Percentiles rank a stretch among this genome's conserved stretches.
Evolutionary conservation across 2,888 invertebrate genomes (phyloP).

Genomic region (Amphipoea oculea): DNA sequence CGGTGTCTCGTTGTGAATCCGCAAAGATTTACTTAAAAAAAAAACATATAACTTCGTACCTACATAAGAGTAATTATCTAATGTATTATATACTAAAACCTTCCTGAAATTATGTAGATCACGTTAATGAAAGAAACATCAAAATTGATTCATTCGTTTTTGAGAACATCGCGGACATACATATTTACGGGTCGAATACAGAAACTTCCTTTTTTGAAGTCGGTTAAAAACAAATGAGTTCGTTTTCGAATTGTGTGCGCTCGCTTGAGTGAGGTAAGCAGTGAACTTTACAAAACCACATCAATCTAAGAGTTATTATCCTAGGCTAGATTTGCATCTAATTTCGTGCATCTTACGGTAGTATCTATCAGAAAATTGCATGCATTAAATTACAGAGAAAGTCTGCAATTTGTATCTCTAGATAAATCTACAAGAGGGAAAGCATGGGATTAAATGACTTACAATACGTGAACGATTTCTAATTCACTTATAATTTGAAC

Average conservation of each 20-base stretch:
- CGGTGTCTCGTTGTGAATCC: neutral
- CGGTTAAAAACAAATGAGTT: conserved; percentile 3
- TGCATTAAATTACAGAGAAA: conserved; percentile 24
- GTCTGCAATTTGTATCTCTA: neutral
- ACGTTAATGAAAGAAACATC: too few relatives aligned
- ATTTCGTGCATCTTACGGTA: neutral
- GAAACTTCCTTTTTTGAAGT: too few relatives aligned
- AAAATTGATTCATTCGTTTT: too few relatives aligned
- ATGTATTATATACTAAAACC: too few relatives aligned
- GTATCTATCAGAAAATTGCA: conserved; percentile 1
- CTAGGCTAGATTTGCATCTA: neutral
- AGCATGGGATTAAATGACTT: neutral
- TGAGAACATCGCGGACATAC: too few relatives aligned
- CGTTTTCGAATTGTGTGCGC: neutral
- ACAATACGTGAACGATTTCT: neutral
- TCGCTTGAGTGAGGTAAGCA: neutral
- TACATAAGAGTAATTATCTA: too few relatives aligned
- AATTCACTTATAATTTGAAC: neutral
- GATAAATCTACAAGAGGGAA: neutral
- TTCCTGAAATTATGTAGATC: too few relatives aligned
- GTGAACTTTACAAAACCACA: neutral
- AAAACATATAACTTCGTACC: too few relatives aligned
- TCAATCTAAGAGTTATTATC: neutral
- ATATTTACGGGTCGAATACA: too few relatives aligned
- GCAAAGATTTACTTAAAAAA: neutral